phyloP scores from a whole-genome alignment of 2,797 vertebrate species.

The Brotula barbata region DNA sequence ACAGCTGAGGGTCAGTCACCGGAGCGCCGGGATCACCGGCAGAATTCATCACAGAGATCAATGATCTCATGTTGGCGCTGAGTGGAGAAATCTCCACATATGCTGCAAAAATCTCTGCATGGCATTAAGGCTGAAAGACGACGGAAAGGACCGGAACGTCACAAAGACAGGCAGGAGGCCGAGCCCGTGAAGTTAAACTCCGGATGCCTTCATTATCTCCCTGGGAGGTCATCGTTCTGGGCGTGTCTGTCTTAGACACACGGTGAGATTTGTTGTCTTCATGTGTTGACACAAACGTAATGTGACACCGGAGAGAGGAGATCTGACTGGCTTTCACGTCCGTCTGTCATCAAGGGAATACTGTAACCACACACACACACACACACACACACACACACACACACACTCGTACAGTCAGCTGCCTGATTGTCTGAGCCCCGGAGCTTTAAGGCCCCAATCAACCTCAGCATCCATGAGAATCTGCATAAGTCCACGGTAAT shows the following conservation, averaged over 20 bases:
- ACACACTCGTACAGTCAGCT: conserved; percentile 10
- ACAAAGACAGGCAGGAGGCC: too few species aligned
- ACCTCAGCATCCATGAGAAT: conserved; percentile 63
- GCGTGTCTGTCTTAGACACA: conserved; percentile 34
- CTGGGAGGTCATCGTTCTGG: too few species aligned
- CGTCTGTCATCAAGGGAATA: conserved; percentile 52
- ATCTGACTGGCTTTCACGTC: conserved; percentile 56
- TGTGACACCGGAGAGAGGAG: conserved; percentile 20
- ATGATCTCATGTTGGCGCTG: background rate
- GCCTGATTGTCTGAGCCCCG: conserved; percentile 42
- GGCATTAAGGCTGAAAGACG: too few species aligned
- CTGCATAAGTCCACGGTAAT: conserved; percentile 63
- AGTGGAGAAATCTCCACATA: background rate
- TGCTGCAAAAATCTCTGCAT: conserved; percentile 45
- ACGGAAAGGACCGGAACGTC: too few species aligned
- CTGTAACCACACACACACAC: background rate
- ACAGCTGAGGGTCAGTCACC: background rate
- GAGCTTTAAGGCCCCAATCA: conserved; percentile 50
- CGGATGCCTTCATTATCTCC: too few species aligned
- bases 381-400: conserved; percentile 4
- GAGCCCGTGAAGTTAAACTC: too few species aligned
- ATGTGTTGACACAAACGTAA: too few species aligned
- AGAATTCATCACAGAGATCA: background rate
- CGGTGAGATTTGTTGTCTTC: too few species aligned
- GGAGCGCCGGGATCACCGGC: background rate